phyloP scores from a whole-genome alignment of 2,888 invertebrate species.

The Catocala fraxini region DNA sequence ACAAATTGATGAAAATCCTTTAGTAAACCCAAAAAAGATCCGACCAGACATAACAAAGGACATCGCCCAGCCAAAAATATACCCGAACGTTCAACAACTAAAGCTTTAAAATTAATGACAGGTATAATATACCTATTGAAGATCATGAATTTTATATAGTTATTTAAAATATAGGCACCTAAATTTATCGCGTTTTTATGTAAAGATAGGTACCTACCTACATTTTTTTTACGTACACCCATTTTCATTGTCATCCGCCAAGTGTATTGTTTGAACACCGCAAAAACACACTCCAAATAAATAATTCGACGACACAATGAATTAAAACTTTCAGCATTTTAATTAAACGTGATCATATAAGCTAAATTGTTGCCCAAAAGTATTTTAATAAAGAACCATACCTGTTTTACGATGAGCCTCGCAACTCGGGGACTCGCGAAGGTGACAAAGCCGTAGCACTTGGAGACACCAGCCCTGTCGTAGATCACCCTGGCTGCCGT shows the following conservation, averaged over 20 bases:
- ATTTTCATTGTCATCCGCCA: conserved; percentile 17
- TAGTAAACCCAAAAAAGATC: background rate
- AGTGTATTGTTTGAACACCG: background rate
- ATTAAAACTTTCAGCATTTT: conserved; percentile 30
- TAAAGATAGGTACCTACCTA: too few species aligned
- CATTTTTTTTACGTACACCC: too few species aligned
- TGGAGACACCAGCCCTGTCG: conserved; percentile 97
- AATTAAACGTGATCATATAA: conserved; percentile 28
- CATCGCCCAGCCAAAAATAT: conserved; percentile 32
- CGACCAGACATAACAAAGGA: conserved; percentile 38
- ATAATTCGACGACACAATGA: conserved; percentile 18
- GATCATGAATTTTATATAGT: too few species aligned
- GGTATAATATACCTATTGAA: background rate
- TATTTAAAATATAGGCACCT: too few species aligned
- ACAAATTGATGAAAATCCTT: too few species aligned
- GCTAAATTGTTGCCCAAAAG: conserved; percentile 38
- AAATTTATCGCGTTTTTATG: too few species aligned
- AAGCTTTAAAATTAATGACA: background rate
- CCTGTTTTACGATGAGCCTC: conserved; percentile 85
- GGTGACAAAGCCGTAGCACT: conserved; percentile 96
- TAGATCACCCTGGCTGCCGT: conserved; percentile 98
- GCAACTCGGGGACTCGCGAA: conserved; percentile 85
- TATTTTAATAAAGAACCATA: conserved; percentile 48
- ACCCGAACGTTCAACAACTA: conserved; percentile 2
- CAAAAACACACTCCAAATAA: conserved; percentile 2